Base-by-base conservation (phyloP, 2,113 vertebrate genomes). In the Brachypteracias leptosomus region DNA sequence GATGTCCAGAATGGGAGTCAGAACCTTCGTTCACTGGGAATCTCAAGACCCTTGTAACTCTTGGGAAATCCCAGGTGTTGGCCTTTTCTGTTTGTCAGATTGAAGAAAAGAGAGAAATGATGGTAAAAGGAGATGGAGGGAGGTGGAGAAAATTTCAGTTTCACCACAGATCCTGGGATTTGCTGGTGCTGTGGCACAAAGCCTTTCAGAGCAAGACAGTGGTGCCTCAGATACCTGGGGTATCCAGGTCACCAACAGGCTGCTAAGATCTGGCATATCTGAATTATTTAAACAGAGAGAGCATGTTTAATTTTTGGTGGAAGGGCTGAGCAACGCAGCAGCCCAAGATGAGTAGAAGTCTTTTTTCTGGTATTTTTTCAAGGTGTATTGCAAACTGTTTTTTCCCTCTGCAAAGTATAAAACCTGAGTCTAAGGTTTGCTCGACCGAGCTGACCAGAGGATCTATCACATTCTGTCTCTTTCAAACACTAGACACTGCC, bases 401-500 rank as follows among this genome's bases (percentile, higher is more conserved):
- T 52, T 83, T 49, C 40, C 14, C 52, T 83, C 58, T 54, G 35
- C 52, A 67, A 71, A 87, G 55, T n/a, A 74, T 26, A 91, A 92
- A 95, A 76, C 61, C 33, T 25, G 35, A 94, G 46, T 62, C 74
- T 73, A 61, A 58, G 51, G 49, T 77, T 77, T 91, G 73, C 76
- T 81, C 63, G 70, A 28, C 26, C 26, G 70, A 85, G 71, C 71
- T 89, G 94, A 96, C 94, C 95, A 94, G 73, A 93, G 59, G 88
- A 95, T 54, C 75, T 49, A 75, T 87, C 81, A 59, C 73, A 40
- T 47, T 54, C 35, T 73, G 79, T 93, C 92, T 96, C 89, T 79
- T 82, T 91, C 80, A 92, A 95, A 77, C 67, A 74, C 59, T 49
- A 80, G 74, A 93, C 51, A 38, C 80, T 91, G 92, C 94, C 93